Conservation (phyloP, 2,888 invertebrate species). For the Keiferia lycopersicella region DNA sequence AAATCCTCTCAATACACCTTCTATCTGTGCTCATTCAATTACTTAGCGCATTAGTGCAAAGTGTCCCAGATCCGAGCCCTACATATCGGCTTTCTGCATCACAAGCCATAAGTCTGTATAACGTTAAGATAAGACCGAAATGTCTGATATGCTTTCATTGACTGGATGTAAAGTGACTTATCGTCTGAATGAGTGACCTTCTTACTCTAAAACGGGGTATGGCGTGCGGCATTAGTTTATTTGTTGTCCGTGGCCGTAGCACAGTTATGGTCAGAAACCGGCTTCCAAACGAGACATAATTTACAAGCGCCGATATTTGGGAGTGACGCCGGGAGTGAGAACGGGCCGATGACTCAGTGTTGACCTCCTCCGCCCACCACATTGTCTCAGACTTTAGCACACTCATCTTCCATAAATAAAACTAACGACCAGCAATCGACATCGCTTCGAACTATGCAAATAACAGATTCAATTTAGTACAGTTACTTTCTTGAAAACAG, state of each 20-base stretch:
- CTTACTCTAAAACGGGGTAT: slow-evolving; percentile 21
- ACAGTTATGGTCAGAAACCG: slow-evolving; percentile 41
- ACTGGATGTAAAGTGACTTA: slow-evolving; percentile 22
- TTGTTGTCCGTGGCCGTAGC: slow-evolving; percentile 20
- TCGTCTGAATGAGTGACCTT: slow-evolving; percentile 23
- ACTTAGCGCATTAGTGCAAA: slow-evolving; percentile 12
- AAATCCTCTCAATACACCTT: background rate
- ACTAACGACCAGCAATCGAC: slow-evolving; percentile 35
- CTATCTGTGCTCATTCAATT: slow-evolving; percentile 14
- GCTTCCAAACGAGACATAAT: slow-evolving; percentile 50
- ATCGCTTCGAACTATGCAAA: slow-evolving; percentile 39
- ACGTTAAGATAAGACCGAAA: slow-evolving; percentile 22
- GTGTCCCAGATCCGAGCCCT: slow-evolving; percentile 16
- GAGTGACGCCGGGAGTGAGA: slow-evolving; percentile 37
- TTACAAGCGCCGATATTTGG: slow-evolving; percentile 59
- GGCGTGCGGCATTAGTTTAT: slow-evolving; percentile 24
- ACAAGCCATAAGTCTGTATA: slow-evolving; percentile 8
- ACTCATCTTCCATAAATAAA: slow-evolving; percentile 49
- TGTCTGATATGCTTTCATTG: slow-evolving; percentile 16
- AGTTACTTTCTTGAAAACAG: slow-evolving; percentile 36
- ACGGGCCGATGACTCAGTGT: slow-evolving; percentile 60
- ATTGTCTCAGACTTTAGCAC: slow-evolving; percentile 51
- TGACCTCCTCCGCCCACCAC: slow-evolving; percentile 52
- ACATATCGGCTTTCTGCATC: slow-evolving; percentile 20
- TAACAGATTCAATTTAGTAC: slow-evolving; percentile 38